Evolutionary conservation across 2,797 vertebrate genomes (phyloP).

Genomic region (Eutrigla gurnardus): DNA sequence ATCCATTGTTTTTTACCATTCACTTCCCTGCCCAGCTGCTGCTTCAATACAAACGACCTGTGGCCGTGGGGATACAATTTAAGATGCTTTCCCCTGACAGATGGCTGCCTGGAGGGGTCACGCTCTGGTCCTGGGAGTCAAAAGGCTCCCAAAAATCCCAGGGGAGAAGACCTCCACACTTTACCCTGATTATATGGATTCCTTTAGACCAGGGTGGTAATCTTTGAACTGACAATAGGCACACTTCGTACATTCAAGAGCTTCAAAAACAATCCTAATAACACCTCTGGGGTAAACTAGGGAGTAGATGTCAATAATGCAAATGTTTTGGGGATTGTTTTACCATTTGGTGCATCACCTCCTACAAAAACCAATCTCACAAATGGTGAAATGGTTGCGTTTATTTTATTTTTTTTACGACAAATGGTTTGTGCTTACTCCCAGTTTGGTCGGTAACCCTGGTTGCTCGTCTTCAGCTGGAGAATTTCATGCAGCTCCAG

Average conservation of each 20-base stretch:
- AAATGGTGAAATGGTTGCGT: slow-evolving; percentile 51
- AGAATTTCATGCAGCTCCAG: slow-evolving; percentile 85
- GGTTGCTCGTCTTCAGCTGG: slow-evolving; percentile 75
- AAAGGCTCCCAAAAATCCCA: slow-evolving; percentile 63
- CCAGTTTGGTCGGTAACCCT: slow-evolving; percentile 71
- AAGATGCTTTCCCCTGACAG: slow-evolving; percentile 73
- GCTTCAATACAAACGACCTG: slow-evolving; percentile 61
- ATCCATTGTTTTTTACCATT: slow-evolving; percentile 74
- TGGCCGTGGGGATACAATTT: slow-evolving; percentile 50
- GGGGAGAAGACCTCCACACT: slow-evolving; percentile 65
- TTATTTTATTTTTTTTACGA: slow-evolving; percentile 8
- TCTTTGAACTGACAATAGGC: slow-evolving; percentile 46
- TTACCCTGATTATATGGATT: slow-evolving; percentile 71
- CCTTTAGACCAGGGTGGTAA: slow-evolving; percentile 53
- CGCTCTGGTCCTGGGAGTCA: slow-evolving; percentile 66
- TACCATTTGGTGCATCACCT: slow-evolving; percentile 35
- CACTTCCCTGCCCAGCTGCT: slow-evolving; percentile 73
- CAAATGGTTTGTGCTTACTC: slow-evolving; percentile 74
- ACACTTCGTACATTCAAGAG: slow-evolving; percentile 37
- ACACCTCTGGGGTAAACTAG: not conserved
- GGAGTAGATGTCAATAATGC: not conserved
- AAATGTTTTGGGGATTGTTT: slow-evolving; percentile 22
- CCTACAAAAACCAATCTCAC: slow-evolving; percentile 11
- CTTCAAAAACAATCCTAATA: not conserved
- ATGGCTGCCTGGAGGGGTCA: slow-evolving; percentile 81